Evolutionary conservation across 2,113 vertebrate species (phyloP).

Genomic region (Rhynchopsitta pachyrhyncha): DNA sequence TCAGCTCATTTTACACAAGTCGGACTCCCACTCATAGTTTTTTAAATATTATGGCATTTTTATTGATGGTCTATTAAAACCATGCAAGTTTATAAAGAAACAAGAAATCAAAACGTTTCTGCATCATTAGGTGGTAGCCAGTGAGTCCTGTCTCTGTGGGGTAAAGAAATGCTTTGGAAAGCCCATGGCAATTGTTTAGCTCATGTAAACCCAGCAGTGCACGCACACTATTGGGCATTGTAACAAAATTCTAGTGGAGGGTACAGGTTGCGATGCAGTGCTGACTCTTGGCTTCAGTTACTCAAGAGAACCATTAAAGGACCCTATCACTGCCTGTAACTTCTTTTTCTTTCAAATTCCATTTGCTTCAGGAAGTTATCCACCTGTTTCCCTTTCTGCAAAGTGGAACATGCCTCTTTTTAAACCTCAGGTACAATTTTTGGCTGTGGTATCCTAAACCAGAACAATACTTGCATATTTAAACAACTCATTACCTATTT

Average conservation of each 20-base stretch:
- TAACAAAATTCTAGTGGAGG: background rate
- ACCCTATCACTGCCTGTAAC: background rate
- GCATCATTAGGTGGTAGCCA: background rate
- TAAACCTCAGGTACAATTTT: background rate
- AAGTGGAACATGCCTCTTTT: background rate
- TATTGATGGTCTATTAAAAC: constrained; percentile 23
- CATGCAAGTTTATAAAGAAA: background rate
- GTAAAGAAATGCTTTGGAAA: background rate
- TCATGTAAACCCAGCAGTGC: background rate
- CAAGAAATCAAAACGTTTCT: background rate
- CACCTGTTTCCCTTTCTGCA: background rate
- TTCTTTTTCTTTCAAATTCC: background rate
- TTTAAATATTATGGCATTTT: background rate
- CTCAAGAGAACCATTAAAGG: background rate
- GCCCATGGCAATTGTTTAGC: background rate
- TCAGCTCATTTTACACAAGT: background rate
- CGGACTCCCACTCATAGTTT: background rate
- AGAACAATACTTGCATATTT: background rate
- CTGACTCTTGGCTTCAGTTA: background rate
- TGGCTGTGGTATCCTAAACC: background rate
- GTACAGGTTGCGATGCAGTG: background rate
- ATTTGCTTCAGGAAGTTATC: background rate
- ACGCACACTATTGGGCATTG: background rate
- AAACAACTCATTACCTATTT: background rate
- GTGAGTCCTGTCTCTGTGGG: background rate